phyloP scores from a whole-genome alignment of 2,888 invertebrate genomes.

The Serripes groenlandicus region DNA sequence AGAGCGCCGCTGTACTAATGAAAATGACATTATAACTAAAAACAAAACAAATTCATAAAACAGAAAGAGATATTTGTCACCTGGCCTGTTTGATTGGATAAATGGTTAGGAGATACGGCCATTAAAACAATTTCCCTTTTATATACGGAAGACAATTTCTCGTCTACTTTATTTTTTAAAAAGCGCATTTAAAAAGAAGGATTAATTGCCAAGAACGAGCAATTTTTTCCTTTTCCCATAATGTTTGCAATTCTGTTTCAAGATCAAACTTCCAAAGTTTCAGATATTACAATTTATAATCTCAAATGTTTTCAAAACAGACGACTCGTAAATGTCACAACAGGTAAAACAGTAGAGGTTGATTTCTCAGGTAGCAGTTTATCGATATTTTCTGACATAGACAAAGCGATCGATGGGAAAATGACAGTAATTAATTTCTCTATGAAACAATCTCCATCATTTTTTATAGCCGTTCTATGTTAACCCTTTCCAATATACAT shows the following conservation, averaged over 20 bases:
- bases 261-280: not conserved
- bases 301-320: not conserved
- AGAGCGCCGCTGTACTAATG: no score
- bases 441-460: not conserved
- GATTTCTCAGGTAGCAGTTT: not conserved
- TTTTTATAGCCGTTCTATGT: not conserved
- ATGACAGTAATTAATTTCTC: constrained; percentile 1
- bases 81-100: no score
- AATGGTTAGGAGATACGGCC: no score
- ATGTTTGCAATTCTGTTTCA: constrained; percentile 1
- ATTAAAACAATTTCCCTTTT: no score
- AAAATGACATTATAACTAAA: no score
- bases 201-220: not conserved
- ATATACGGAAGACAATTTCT: no score
- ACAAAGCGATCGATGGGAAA: not conserved
- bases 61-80: no score
- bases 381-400: no score
- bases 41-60: no score
- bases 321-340: not conserved
- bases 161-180: no score
- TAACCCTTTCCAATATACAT: not conserved
- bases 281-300: no score
- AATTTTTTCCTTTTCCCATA: constrained; percentile 6
- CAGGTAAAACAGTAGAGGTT: not conserved
- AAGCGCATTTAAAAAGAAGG: not conserved